These are phyloP conservation scores for Xiphophorus couchianus DNA, from an alignment of 2,113 vertebrate species.

Conservation along the genomic window DNA sequence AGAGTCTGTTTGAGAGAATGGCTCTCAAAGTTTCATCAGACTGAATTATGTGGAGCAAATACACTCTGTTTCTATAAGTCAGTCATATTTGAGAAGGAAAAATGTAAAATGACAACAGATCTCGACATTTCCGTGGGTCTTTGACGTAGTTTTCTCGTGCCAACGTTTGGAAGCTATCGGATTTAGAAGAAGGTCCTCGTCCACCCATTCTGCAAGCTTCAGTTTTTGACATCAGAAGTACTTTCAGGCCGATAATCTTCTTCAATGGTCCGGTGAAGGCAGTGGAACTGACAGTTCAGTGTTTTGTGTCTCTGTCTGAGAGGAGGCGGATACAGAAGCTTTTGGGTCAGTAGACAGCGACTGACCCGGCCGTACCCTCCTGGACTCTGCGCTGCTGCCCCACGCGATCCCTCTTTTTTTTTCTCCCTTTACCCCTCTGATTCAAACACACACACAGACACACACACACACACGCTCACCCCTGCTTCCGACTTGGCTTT, in stretches of 20 bases:
- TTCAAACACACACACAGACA: not conserved
- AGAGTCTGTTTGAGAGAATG: too few relatives aligned
- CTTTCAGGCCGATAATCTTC: not conserved
- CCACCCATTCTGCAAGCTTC: too few relatives aligned
- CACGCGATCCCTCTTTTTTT: slow-evolving; percentile 34
- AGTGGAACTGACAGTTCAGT: not conserved
- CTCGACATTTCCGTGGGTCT: not conserved
- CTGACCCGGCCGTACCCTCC: slow-evolving; percentile 40
- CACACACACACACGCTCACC: not conserved
- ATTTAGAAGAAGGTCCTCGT: not conserved
- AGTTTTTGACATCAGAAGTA: not conserved
- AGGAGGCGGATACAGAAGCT: slow-evolving; percentile 10
- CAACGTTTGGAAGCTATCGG: not conserved
- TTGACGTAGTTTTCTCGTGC: not conserved
- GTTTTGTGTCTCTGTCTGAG: not conserved
- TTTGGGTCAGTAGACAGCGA: slow-evolving; percentile 44
- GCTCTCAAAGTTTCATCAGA: slow-evolving; percentile 35
- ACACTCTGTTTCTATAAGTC: slow-evolving; percentile 52
- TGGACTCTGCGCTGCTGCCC: slow-evolving; percentile 22
- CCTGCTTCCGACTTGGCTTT: slow-evolving; percentile 27
- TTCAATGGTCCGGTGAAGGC: not conserved
- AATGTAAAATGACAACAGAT: not conserved
- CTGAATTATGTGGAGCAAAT: slow-evolving; percentile 46
- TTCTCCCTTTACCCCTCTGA: not conserved
- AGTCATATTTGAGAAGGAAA: slow-evolving; percentile 23